Percentiles rank a stretch among this genome's conserved stretches.
phyloP scores from a whole-genome alignment of 2,797 vertebrate species.

The Nyctibius grandis region DNA sequence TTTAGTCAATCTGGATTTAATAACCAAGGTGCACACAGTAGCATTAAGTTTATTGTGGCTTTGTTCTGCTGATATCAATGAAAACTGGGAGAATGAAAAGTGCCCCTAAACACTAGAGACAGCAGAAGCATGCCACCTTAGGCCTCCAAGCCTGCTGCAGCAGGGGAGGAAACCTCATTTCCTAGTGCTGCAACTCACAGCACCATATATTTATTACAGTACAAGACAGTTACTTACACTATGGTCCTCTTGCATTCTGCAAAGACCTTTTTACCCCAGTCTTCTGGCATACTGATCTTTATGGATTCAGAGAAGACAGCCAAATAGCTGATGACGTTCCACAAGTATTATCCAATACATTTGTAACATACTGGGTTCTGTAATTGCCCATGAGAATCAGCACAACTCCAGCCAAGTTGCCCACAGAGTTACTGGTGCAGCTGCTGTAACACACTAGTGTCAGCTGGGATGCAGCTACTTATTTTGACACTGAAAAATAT shows the following conservation, averaged over 20 bases:
- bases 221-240: neutral
- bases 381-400: neutral
- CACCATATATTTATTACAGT: neutral
- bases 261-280: neutral
- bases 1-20: neutral
- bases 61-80: neutral
- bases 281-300: neutral
- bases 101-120: neutral
- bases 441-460: neutral
- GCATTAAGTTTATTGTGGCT: neutral
- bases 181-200: neutral
- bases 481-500: neutral
- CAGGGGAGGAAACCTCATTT: neutral
- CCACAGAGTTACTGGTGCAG: neutral
- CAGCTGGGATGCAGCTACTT: neutral
- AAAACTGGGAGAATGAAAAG: neutral
- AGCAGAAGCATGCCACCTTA: neutral
- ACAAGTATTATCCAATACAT: neutral
- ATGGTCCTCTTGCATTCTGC: neutral
- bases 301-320: neutral
- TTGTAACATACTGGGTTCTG: neutral
- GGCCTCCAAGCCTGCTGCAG: neutral
- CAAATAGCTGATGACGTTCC: neutral
- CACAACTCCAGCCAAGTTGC: neutral
- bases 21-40: fast-evolving